phyloP scores from a whole-genome alignment of 2,888 invertebrate species.

The Ditylenchus weischeri region DNA sequence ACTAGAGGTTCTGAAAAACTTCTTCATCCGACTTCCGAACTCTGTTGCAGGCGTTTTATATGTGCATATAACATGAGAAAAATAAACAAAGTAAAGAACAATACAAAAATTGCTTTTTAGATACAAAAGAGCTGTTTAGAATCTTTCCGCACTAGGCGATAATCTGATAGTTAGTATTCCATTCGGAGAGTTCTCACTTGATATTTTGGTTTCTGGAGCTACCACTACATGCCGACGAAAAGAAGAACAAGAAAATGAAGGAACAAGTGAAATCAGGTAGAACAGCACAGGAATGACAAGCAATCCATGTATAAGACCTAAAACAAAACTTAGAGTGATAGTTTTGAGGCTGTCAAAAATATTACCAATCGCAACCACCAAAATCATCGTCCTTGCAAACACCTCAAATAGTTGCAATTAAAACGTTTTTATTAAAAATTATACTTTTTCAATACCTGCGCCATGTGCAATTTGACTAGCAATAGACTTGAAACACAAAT shows the following conservation, averaged over 20 bases:
- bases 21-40: too few relatives aligned
- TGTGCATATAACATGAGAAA: too few relatives aligned
- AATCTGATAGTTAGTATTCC: constrained; percentile 3
- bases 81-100: too few relatives aligned
- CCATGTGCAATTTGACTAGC: constrained; percentile 56
- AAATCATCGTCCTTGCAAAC: constrained; percentile 55
- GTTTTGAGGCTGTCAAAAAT: too few relatives aligned
- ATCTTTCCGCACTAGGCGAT: neutral
- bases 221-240: neutral
- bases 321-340: too few relatives aligned
- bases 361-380: constrained; percentile 46
- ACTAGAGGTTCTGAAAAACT: too few relatives aligned
- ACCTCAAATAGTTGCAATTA: constrained; percentile 35
- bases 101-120: neutral
- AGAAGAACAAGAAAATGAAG: constrained; percentile 11
- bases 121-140: neutral
- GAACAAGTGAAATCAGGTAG: constrained; percentile 40
- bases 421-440: constrained; percentile 13
- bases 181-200: neutral
- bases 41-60: too few relatives aligned
- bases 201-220: constrained; percentile 2
- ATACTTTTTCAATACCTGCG: constrained; percentile 37
- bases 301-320: constrained; percentile 53
- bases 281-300: constrained; percentile 55
- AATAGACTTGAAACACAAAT: constrained; percentile 51